phyloP scores from a whole-genome alignment of 1,140 invertebrate species.

The Brachionus sp. region DNA sequence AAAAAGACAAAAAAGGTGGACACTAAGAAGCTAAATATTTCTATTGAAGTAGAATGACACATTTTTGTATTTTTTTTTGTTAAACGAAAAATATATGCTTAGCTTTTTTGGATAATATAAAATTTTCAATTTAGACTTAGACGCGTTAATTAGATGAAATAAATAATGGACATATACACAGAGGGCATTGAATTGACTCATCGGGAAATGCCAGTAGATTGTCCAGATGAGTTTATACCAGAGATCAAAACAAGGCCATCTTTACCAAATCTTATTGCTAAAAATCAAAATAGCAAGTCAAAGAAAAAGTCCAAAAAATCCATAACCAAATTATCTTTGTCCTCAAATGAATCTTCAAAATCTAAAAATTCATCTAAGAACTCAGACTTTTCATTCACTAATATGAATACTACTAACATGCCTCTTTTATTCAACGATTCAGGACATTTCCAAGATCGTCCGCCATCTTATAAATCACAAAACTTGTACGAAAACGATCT shows the following conservation, averaged over 20 bases:
- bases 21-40: not conserved
- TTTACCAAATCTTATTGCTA: conserved; percentile 65
- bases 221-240: conserved; percentile 87
- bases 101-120: not conserved
- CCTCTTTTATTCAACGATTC: not conserved
- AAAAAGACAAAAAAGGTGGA: conserved; percentile 34
- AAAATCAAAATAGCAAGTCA: not conserved
- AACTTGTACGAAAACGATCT: conserved; percentile 34
- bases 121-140: not conserved
- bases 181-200: not conserved
- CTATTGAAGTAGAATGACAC: conserved; percentile 24
- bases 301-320: not conserved
- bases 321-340: not conserved
- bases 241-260: conserved; percentile 83
- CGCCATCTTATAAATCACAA: conserved; percentile 12
- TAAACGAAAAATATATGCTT: not conserved
- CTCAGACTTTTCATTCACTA: conserved; percentile 16
- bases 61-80: conserved; percentile 17
- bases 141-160: conserved; percentile 6
- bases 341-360: not conserved
- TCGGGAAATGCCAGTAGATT: conserved; percentile 91
- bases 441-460: not conserved
- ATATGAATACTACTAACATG: not conserved
- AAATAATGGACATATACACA: not conserved
- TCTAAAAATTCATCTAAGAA: conserved; percentile 15